Conservation (phyloP, 2,797 vertebrate species). For the Lerista edwardsae region DNA sequence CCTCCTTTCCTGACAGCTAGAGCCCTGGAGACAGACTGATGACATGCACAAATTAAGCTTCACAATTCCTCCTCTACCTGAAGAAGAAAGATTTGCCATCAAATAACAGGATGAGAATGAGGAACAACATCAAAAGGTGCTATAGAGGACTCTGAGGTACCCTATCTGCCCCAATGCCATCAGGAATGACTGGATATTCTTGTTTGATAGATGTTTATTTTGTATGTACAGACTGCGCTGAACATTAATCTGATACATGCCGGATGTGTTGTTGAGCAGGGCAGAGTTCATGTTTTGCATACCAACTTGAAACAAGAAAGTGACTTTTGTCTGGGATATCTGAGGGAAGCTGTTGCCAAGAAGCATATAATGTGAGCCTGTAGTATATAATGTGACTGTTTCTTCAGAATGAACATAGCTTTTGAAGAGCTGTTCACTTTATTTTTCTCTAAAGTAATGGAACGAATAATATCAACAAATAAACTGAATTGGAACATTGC, state of each 20-base stretch:
- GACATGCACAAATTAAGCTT: neutral
- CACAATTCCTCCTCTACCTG: neutral
- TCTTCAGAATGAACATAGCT: constrained; percentile 50
- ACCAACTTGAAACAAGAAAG: constrained; percentile 51
- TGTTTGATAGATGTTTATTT: neutral
- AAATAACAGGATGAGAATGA: neutral
- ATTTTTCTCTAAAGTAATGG: constrained; percentile 69
- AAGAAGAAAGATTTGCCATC: neutral
- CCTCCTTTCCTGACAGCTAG: constrained; percentile 11
- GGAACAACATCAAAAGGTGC: rapidly evolving
- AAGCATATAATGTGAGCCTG: constrained; percentile 19
- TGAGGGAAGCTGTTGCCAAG: constrained; percentile 26
- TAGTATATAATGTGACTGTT: constrained; percentile 34
- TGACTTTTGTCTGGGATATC: constrained; percentile 39
- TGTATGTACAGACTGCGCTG: rapidly evolving
- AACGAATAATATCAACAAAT: constrained; percentile 67
- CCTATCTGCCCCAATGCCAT: rapidly evolving
- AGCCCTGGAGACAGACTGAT: rapidly evolving
- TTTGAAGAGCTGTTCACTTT: constrained; percentile 45
- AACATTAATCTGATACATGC: neutral
- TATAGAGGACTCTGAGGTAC: neutral
- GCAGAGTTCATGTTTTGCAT: constrained; percentile 46
- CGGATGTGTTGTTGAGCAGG: constrained; percentile 41
- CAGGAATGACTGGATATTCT: neutral
- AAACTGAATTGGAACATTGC: constrained; percentile 67